Base-by-base conservation (phyloP, 92 coral and sea anemone species). In the Epizoanthus stellaris region DNA sequence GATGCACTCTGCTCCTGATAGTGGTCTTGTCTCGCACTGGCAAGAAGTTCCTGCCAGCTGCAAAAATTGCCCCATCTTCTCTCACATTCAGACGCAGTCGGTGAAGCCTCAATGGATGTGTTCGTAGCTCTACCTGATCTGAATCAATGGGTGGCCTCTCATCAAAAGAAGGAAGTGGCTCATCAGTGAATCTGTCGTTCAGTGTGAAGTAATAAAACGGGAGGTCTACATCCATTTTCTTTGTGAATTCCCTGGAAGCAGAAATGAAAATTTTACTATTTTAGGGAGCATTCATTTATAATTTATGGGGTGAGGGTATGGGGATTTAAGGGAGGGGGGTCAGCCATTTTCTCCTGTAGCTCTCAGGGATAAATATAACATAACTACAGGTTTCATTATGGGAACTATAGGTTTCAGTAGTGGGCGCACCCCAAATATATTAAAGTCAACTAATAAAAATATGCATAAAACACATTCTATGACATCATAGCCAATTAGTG, bases 201-300 rank as follows among this genome's bases (percentile, higher is more conserved):
- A 88, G 60, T 9, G 94, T 87, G 70, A 80, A 80, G 25, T 87
- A 90, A 30, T 90, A 90, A 73, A 90, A 90, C 4, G 93, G 93
- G 40, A 90, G 85, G 30, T 83, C 77, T 0, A 59, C 40, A 57
- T 83, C 87, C 93, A 90, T 90, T 45, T 89, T 54, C 15, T 90
- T 90, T 17, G 80, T 77, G 77, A 90, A 90, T 63, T 90, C 90
- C 84, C 90, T 90, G 62, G 16, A 4, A 30, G 36, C 36, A 30
- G 36, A 1, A 30, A 30, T 30, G 36, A 30, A 30, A 30, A 30
- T 30, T 30, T 30, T 30, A 30, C 36, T 30, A 30, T 30, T 30
- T 30, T 23, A 23, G 25, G 25, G 25, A 23, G 25, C 25, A 23
- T 23, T 23, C 25, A 23, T 23, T 23, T 30, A 30, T 30, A 30